Evolutionary conservation across 2,888 invertebrate species (phyloP), one percentile per base, ranked within the genome.

Genomic region (Trissonchulus latispiculum): DNA sequence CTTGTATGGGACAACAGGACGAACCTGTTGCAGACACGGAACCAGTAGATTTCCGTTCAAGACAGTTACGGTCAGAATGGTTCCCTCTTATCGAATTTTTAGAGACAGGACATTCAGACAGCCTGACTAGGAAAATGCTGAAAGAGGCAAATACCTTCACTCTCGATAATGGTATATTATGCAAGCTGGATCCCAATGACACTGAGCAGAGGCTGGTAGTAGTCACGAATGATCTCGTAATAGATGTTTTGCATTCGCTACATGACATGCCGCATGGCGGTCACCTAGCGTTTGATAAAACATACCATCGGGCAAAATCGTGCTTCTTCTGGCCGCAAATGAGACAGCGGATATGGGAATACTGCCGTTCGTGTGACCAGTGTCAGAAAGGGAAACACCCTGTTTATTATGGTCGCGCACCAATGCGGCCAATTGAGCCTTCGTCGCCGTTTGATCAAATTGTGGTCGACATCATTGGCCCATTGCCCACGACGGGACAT

Each of bases 401-500:
- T 31, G 15, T 29, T 18, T 8, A 3, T 15, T 8, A 3, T 15
- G 28, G 31, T 31, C 15, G 61, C 1, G 72, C 71, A 36, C 74
- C 75, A 31, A 72, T 76, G 15, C 59, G 75, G 31, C 15, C 61
- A n/a, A 36, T 62, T 32, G 71, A 66, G 29, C 72, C 76, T 1
- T 72, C 74, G 29, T 36, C 64, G 8, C 76, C 78, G 8, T 78
- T 78, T 75, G 75, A 78, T 36, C 73, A 76, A 33, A 67, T 78
- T 2, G 69, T 76, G 0, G 74, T 74, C 32, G 78, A 78, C 61
- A 32, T 78, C 8, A 29, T 76, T 28, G 78, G 78, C 1, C 64
- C 64, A 18, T 72, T 78, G 1, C 75, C 76, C 3, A 28, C 15
- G 0, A 74, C 75, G 0, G 18, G 23, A 3, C 69, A 59, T 0